Base-by-base conservation (phyloP, 1,140 invertebrate species). In the Pygmarrhopalites habei region DNA sequence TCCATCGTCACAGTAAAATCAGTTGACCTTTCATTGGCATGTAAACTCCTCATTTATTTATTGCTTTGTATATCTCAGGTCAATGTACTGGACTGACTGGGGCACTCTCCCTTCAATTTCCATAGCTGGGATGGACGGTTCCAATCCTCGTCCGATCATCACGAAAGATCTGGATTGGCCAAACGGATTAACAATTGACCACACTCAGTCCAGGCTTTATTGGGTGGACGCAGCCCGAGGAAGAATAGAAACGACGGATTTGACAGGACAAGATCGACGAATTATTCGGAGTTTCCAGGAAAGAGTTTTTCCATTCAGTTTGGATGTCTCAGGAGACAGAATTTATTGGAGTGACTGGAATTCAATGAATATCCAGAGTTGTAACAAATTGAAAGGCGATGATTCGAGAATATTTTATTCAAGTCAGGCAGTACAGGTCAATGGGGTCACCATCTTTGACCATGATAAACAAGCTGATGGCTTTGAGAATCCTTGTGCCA, bases 61-160 rank as follows among this genome's bases (percentile, higher is more conserved):
- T n/a, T n/a, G n/a, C n/a, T n/a, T n/a, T n/a, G n/a, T n/a, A n/a
- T n/a, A n/a, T n/a, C n/a, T n/a, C 72, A 86, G 87, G 4, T 73
- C 79, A 51, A 85, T 94, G 82, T 94, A 85, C 73, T 94, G 91
- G 91, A 85, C 84, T 1, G 89, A 93, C 73, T 92, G 88, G 87
- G 85, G 86, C 10, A 71, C 78, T 12, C 77, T 79, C 25, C 82
- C 89, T 0, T 77, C 85, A 65, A 92, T 95, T 64, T 85, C 83
- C 60, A 75, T 79, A n/a, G 83, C 89, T 10, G 81, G 82, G 17
- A 91, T 96, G 90, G 92, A 97, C 74, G 93, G 93, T 1, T 80
- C 80, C 1, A 75, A 82, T 49, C 77, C 80, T 17, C 74, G 77
- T 2, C 73, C 82, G 0, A 80, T 94, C 23, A 82, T 93, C 1